Evolutionary conservation across 2,113 vertebrate species (phyloP).

Genomic region (Elaphurus davidianus): DNA sequence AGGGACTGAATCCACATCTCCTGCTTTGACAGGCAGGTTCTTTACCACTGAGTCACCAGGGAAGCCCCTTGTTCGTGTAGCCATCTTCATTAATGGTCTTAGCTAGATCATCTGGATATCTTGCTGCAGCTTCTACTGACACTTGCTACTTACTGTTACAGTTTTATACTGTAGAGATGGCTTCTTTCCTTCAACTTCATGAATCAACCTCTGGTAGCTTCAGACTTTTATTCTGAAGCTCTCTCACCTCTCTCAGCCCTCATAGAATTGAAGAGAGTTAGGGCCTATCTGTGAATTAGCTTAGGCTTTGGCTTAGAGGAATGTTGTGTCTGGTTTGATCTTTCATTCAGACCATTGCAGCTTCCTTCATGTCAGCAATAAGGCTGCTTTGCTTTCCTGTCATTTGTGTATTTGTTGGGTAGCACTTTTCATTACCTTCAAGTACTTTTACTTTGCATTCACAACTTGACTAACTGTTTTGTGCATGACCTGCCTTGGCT

Average conservation of each 20-base stretch:
- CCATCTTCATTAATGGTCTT: background rate
- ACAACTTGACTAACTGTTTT: background rate
- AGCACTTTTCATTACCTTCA: background rate
- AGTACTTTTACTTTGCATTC: background rate
- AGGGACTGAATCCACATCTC: background rate
- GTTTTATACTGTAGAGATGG: background rate
- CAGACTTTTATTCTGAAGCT: background rate
- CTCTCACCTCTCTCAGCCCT: background rate
- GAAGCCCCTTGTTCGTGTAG: background rate
- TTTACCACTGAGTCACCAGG: background rate
- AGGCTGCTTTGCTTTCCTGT: background rate
- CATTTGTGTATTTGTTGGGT: background rate
- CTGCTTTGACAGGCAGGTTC: background rate
- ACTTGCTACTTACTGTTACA: background rate
- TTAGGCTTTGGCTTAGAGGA: background rate
- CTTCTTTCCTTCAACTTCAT: background rate
- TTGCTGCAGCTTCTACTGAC: background rate
- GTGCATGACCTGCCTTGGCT: background rate
- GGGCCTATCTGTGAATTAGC: background rate
- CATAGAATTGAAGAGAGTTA: background rate
- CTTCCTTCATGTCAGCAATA: background rate
- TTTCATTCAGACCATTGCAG: background rate
- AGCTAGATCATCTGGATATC: background rate
- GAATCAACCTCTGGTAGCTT: background rate
- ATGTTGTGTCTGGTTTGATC: background rate